A percentile compares a stretch with the other conserved stretches of the same genome.
These are phyloP conservation scores for Condylostylus longicornis DNA, from an alignment of 1,140 invertebrate genomes.

Conservation along the genomic window DNA sequence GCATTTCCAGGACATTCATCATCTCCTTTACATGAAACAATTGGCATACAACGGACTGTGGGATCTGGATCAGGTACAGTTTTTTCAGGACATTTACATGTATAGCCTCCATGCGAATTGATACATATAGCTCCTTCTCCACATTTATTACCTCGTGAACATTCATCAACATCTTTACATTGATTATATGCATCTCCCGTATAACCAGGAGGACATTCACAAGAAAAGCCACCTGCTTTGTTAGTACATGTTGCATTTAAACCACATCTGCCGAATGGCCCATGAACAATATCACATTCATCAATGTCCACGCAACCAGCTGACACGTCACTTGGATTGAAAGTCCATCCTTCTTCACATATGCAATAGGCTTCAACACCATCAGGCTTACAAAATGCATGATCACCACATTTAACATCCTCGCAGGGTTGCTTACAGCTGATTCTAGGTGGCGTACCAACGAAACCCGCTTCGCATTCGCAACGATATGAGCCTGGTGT, in stretches of 20 bases:
- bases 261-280: slow-evolving; percentile 67
- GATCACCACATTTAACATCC: slow-evolving; percentile 72
- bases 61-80: slow-evolving; percentile 70
- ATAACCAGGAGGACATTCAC: slow-evolving; percentile 62
- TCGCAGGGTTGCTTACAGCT: slow-evolving; percentile 81
- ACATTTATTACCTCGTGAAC: slow-evolving; percentile 46
- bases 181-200: slow-evolving; percentile 62
- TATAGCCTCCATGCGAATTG: slow-evolving; percentile 61
- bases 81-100: slow-evolving; percentile 65
- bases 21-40: slow-evolving; percentile 57
- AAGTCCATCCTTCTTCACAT: slow-evolving; percentile 86
- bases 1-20: slow-evolving; percentile 77
- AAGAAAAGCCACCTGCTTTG: slow-evolving; percentile 56
- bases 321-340: slow-evolving; percentile 71
- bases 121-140: slow-evolving; percentile 63
- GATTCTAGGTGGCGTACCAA: slow-evolving; percentile 63
- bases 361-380: slow-evolving; percentile 81
- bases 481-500: slow-evolving; percentile 71
- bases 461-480: slow-evolving; percentile 71
- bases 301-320: slow-evolving; percentile 85
- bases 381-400: slow-evolving; percentile 78
- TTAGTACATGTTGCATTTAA: slow-evolving; percentile 73
- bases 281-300: slow-evolving; percentile 70
- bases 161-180: slow-evolving; percentile 76
- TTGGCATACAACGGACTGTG: slow-evolving; percentile 55